A percentile compares a stretch with the other conserved stretches of the same genome.
These are phyloP conservation scores for Caenorhabditis inopinata DNA, from an alignment of 1,140 invertebrate species.

Conservation along the genomic window DNA sequence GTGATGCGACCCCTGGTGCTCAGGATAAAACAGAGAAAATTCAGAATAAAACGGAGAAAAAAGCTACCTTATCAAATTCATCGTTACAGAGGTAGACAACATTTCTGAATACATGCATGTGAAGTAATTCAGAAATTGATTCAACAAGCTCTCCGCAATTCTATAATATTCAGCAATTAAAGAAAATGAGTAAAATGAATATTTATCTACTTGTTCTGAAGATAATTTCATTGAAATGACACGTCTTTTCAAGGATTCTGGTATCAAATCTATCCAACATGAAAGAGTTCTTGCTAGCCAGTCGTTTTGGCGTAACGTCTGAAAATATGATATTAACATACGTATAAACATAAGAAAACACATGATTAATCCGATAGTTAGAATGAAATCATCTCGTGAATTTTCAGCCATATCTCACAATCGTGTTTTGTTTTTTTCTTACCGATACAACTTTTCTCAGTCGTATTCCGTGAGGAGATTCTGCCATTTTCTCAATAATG, in stretches of 20 bases:
- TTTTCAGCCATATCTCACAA: too few species aligned
- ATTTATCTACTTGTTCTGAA: background rate
- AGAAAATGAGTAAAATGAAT: background rate
- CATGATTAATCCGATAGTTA: too few species aligned
- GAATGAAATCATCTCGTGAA: too few species aligned
- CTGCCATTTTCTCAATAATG: constrained; percentile 39
- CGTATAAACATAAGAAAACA: too few species aligned
- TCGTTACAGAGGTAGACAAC: constrained; percentile 47
- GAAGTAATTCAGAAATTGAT: constrained; percentile 38
- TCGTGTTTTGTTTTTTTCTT: background rate
- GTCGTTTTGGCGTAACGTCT: constrained; percentile 41
- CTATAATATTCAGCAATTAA: background rate
- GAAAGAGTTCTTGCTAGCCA: constrained; percentile 30
- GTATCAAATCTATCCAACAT: constrained; percentile 31
- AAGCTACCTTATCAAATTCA: constrained; percentile 38
- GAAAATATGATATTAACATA: too few species aligned
- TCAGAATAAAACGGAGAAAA: too few species aligned
- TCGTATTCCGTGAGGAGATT: constrained; percentile 33
- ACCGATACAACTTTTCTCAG: constrained; percentile 31
- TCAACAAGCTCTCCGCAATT: background rate
- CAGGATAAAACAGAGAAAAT: too few species aligned
- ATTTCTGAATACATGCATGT: constrained; percentile 45
- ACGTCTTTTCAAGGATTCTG: background rate
- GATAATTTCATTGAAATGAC: constrained; percentile 1
- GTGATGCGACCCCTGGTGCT: too few species aligned